These are phyloP conservation scores for Diprion similis DNA, from an alignment of 1,140 invertebrate genomes.

Conservation along the genomic window DNA sequence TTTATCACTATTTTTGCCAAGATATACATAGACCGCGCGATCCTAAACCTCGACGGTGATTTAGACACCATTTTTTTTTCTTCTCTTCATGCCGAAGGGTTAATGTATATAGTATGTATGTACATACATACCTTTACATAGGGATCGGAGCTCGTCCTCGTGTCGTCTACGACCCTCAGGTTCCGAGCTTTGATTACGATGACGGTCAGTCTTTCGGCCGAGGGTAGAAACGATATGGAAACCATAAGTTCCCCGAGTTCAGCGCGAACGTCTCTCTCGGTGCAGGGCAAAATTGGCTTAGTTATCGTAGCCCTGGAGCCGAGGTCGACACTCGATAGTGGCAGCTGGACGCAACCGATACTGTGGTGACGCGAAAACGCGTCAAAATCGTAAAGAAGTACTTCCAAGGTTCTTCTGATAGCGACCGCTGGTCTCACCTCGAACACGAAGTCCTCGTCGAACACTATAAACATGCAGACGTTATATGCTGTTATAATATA, in stretches of 20 bases:
- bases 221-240: conserved; percentile 81
- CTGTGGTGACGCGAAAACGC: conserved; percentile 68
- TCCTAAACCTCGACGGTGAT: too few relatives aligned
- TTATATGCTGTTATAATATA: not conserved
- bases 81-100: too few relatives aligned
- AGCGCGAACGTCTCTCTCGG: conserved; percentile 44
- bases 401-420: conserved; percentile 61
- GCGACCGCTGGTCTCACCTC: conserved; percentile 71
- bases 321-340: conserved; percentile 58
- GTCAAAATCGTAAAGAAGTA: conserved; percentile 72
- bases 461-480: conserved; percentile 54
- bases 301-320: conserved; percentile 36
- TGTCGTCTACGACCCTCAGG: conserved; percentile 67
- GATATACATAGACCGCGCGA: too few relatives aligned
- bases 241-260: conserved; percentile 80
- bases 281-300: conserved; percentile 42
- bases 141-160: conserved; percentile 70
- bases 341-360: conserved; percentile 65
- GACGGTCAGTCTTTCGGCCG: conserved; percentile 80
- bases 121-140: conserved; percentile 75
- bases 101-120: too few relatives aligned
- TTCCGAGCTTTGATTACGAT: conserved; percentile 84
- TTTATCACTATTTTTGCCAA: too few relatives aligned
- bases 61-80: too few relatives aligned
- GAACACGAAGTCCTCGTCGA: conserved; percentile 75